These are phyloP conservation scores for Nemurella pictetii DNA, from an alignment of 2,888 invertebrate species.

Conservation along the genomic window DNA sequence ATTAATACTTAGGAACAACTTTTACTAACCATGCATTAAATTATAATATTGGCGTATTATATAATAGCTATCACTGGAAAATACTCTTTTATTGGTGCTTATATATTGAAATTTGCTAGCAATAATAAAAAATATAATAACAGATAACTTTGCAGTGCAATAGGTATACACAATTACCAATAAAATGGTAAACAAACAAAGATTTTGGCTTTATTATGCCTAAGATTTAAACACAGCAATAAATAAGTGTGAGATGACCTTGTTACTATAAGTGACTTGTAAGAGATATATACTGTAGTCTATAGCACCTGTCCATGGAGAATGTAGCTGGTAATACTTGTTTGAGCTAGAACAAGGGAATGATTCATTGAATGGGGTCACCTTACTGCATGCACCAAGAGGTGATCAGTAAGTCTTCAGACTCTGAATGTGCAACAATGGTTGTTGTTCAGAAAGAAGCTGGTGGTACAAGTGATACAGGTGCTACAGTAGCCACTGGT, in stretches of 20 bases:
- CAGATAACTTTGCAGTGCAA: too few species aligned
- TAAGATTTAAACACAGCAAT: neutral
- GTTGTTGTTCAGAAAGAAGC: neutral
- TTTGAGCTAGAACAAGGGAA: neutral
- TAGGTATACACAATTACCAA: too few species aligned
- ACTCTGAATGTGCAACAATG: conserved; percentile 4
- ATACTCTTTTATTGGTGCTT: too few species aligned
- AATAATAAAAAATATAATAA: too few species aligned
- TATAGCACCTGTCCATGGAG: neutral
- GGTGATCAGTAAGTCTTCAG: neutral
- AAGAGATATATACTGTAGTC: neutral
- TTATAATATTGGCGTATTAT: too few species aligned
- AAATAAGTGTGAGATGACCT: neutral
- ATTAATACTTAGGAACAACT: too few species aligned
- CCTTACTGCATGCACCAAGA: neutral
- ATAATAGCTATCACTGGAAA: too few species aligned
- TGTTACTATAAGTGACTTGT: neutral
- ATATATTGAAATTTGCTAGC: too few species aligned
- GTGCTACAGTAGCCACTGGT: too few species aligned
- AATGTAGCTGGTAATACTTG: neutral
- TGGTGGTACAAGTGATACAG: neutral
- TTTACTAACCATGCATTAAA: too few species aligned
- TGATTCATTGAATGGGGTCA: conserved; percentile 17
- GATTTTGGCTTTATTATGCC: neutral
- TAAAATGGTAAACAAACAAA: too few species aligned